Conservation (phyloP, 2,113 vertebrate species). For the Heterocephalus glaber region DNA sequence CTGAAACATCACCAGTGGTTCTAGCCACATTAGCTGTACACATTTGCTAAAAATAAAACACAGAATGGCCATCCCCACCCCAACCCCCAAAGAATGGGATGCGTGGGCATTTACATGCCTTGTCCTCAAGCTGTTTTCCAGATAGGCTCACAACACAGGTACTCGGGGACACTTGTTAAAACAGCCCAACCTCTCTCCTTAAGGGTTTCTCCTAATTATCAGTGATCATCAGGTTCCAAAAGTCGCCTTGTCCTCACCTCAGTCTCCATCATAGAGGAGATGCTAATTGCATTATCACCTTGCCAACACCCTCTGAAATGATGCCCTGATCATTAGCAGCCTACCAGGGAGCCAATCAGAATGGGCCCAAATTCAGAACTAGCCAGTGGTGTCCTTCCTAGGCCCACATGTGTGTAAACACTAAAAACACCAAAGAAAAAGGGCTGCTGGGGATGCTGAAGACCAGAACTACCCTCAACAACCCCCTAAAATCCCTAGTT, state of each 20-base stretch:
- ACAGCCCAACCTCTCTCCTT: background rate
- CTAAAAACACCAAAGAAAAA: background rate
- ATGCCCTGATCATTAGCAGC: constrained; percentile 40
- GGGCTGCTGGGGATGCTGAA: background rate
- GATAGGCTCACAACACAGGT: background rate
- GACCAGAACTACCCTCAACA: background rate
- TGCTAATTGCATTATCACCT: constrained; percentile 76
- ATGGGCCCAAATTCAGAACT: constrained; percentile 57
- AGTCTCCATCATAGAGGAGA: constrained; percentile 66
- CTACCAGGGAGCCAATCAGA: constrained; percentile 59
- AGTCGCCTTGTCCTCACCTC: constrained; percentile 66
- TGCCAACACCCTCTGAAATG: constrained; percentile 67
- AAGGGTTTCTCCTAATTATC: constrained; percentile 62
- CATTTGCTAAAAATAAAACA: constrained; percentile 62
- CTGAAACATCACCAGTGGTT: constrained; percentile 66
- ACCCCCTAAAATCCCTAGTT: background rate
- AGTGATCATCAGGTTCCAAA: constrained; percentile 10
- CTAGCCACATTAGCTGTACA: constrained; percentile 36
- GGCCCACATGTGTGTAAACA: background rate
- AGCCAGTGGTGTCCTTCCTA: background rate
- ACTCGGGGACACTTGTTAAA: background rate
- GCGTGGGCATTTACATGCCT: background rate
- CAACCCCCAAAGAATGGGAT: background rate
- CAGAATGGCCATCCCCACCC: background rate
- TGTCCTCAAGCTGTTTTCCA: background rate